Conservation (phyloP, 1,140 invertebrate species). For the Oreohelix idahoensis region DNA sequence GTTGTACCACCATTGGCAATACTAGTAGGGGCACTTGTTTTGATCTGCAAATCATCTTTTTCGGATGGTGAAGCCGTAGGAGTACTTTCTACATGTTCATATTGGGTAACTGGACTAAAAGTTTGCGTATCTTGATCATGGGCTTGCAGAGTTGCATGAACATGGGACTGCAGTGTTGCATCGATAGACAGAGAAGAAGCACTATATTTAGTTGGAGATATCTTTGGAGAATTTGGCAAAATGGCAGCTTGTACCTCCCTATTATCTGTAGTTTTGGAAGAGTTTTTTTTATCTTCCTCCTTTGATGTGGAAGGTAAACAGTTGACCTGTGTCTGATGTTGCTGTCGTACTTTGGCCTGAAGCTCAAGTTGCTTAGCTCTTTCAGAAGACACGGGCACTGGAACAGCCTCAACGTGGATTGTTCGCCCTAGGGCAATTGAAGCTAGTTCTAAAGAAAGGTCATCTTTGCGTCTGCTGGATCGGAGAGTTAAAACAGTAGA, state of each 20-base stretch:
- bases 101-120: background rate
- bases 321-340: background rate
- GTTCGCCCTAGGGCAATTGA: slow-evolving; percentile 20
- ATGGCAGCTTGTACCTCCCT: no score
- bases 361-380: background rate
- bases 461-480: slow-evolving; percentile 26
- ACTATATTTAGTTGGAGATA: no score
- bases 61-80: background rate
- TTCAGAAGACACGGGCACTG: slow-evolving; percentile 10
- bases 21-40: background rate
- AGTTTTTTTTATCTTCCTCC: no score
- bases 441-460: slow-evolving; percentile 22
- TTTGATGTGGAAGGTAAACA: background rate
- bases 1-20: background rate
- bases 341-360: background rate
- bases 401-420: slow-evolving; percentile 14
- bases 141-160: no score
- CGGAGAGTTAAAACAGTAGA: slow-evolving; percentile 4
- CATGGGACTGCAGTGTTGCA: no score
- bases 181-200: no score
- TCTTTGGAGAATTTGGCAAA: no score
- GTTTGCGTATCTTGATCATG: background rate
- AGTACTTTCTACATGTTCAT: background rate
- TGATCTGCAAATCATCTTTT: background rate
- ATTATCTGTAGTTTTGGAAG: no score